Percentiles rank a stretch among this genome's conserved stretches.
phyloP scores from a whole-genome alignment of 2,797 vertebrate species.

The Kryptolebias ocellatus region DNA sequence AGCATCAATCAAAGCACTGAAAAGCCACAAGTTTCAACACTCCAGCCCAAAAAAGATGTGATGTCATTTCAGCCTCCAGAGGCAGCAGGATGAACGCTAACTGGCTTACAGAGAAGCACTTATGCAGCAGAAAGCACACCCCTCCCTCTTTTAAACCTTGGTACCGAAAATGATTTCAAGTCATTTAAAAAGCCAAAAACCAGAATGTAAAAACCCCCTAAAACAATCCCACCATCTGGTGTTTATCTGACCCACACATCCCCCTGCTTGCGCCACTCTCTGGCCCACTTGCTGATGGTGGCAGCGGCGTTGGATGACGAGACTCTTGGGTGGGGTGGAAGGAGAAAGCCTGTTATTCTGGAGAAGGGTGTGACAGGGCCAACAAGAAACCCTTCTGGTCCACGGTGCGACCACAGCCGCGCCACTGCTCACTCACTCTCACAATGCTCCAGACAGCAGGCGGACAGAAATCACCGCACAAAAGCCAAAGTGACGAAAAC shows the following conservation, averaged over 20 bases:
- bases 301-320: conserved; percentile 54
- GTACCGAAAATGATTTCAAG: conserved; percentile 35
- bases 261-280: conserved; percentile 33
- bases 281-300: conserved; percentile 33
- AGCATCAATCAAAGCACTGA: conserved; percentile 12
- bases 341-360: conserved; percentile 69
- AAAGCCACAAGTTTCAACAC: conserved; percentile 14
- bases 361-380: conserved; percentile 59
- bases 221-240: conserved; percentile 73
- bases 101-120: background rate
- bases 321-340: conserved; percentile 56
- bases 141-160: conserved; percentile 6
- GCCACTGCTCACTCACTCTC: conserved; percentile 35
- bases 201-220: conserved; percentile 40
- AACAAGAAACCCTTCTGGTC: conserved; percentile 53
- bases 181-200: conserved; percentile 24
- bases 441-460: conserved; percentile 29
- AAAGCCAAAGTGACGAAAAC: conserved; percentile 50
- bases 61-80: conserved; percentile 19
- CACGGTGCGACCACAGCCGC: conserved; percentile 54
- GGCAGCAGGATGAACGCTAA: background rate
- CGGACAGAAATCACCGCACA: conserved; percentile 23
- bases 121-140: background rate
- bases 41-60: conserved; percentile 4
- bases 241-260: conserved; percentile 63